Evolutionary conservation across 2,888 invertebrate genomes (phyloP).

Genomic region (Pelosia muscerda): DNA sequence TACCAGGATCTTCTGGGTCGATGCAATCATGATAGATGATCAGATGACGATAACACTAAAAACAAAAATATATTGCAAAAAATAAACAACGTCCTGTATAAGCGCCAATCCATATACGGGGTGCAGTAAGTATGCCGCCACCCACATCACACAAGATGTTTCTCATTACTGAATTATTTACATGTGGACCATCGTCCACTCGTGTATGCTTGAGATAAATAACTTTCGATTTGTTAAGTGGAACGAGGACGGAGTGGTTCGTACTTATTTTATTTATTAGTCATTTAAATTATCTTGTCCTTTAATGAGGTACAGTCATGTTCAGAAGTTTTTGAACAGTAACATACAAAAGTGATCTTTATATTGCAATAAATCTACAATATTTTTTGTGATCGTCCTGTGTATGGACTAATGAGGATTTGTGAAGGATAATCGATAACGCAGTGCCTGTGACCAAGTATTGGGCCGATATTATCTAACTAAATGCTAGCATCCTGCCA

Average conservation of each 20-base stretch:
- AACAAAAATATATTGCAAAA: slow-evolving; percentile 13
- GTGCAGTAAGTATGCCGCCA: slow-evolving; percentile 40
- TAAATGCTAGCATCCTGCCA: too few species aligned
- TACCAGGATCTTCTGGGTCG: too few species aligned
- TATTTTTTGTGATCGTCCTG: too few species aligned
- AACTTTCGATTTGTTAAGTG: slow-evolving; percentile 21
- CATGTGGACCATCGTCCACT: slow-evolving; percentile 9
- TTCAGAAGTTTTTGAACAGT: neutral
- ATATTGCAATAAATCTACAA: too few species aligned
- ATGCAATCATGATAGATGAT: too few species aligned
- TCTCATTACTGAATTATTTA: slow-evolving; percentile 37
- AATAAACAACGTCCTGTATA: slow-evolving; percentile 25
- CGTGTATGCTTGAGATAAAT: slow-evolving; percentile 16
- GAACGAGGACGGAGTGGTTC: slow-evolving; percentile 13
- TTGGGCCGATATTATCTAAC: too few species aligned
- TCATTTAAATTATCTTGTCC: slow-evolving; percentile 6
- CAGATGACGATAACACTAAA: neutral
- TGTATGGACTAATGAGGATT: too few species aligned
- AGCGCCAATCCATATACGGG: slow-evolving; percentile 42
- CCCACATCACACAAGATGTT: slow-evolving; percentile 37
- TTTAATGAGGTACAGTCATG: neutral
- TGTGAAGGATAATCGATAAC: too few species aligned
- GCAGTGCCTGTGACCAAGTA: too few species aligned
- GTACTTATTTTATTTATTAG: neutral
- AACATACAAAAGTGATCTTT: too few species aligned